Percentiles rank a stretch among this genome's conserved stretches.
Evolutionary conservation across 2,888 invertebrate genomes (phyloP).

Genomic region (Sturmia bella): DNA sequence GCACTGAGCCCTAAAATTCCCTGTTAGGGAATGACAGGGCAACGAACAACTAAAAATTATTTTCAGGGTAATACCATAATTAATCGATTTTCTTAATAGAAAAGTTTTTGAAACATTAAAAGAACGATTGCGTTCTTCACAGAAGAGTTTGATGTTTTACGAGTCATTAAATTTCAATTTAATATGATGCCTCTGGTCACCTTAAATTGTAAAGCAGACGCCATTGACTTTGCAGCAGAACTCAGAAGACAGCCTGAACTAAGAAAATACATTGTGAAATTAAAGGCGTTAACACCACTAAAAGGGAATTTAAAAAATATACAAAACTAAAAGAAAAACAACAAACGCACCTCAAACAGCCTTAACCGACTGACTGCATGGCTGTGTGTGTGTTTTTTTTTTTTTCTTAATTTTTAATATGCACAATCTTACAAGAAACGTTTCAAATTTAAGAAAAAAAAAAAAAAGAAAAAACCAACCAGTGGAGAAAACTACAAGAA

Average conservation of each 20-base stretch:
- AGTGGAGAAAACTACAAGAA: slow-evolving; percentile 9
- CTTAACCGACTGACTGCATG: slow-evolving; percentile 34
- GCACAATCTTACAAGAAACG: slow-evolving; percentile 44
- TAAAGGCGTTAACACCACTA: slow-evolving; percentile 68
- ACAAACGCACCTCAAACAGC: slow-evolving; percentile 12
- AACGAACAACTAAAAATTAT: no score
- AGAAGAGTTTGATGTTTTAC: no score
- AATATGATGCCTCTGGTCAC: slow-evolving; percentile 32
- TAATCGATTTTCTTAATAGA: no score
- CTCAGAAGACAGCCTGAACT: background rate
- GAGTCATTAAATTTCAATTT: background rate
- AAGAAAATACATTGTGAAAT: slow-evolving; percentile 58
- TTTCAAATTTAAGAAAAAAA: slow-evolving; percentile 5
- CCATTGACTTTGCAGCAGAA: slow-evolving; percentile 41
- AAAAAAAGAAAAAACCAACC: slow-evolving; percentile 4
- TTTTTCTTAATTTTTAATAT: slow-evolving; percentile 8
- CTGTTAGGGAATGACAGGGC: no score
- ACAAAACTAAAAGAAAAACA: slow-evolving; percentile 17
- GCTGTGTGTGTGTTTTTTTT: background rate
- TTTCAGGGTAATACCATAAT: no score
- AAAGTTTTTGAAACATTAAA: no score
- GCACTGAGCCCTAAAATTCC: no score
- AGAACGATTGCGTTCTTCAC: no score
- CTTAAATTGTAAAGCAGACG: slow-evolving; percentile 51
- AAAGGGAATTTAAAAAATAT: slow-evolving; percentile 34